Base-by-base conservation (phyloP, 2,797 vertebrate genomes). In the Poecilia picta region DNA sequence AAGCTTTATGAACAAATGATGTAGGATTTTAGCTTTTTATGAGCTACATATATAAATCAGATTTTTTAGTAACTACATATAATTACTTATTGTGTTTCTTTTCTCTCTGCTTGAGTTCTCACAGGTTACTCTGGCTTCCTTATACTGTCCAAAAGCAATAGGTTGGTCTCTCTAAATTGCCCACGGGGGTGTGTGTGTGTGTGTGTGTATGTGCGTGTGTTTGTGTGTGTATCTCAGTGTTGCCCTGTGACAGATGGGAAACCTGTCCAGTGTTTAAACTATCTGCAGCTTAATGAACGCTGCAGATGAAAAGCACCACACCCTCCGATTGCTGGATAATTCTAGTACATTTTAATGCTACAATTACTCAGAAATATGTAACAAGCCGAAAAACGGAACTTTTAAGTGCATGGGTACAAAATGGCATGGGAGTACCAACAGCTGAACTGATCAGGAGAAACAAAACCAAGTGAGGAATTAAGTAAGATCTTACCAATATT, bases 401-500 rank as follows among this genome's bases (percentile, higher is more conserved):
- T 11, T 39, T 39, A 39, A 66, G 28, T 57, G 12, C 25, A 16
- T 39, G 18, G 18, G 33, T 23, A 39, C 20, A 39, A 66, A 39
- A 39, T 4, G 3, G 3, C 31, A 18, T 64, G 31, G 33, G 18
- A 66, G 18, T 10, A 66, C 18, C 18, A 66, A 20, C 2, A n/a
- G 53, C 53, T 25, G 53, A n/a, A n/a, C 53, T 25, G 51, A 55
- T 4, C 3, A 25, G 25, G 10, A 55, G 16, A 8, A 72, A 71
- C 23, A 13, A 62, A 55, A 76, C 4, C 2, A 59, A 5, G 72
- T 0, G 2, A 66, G 1, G 76, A 77, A 36, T 70, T 0, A 70
- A 20, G 25, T 70, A 23, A 64, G 15, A 3, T 72, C 96, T 97
- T 94, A 99, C 98, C 96, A 99, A 86, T 94, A 99, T 97, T 86